These are phyloP conservation scores for Bugula neritina DNA, from an alignment of 2,888 invertebrate genomes.

Conservation along the genomic window DNA sequence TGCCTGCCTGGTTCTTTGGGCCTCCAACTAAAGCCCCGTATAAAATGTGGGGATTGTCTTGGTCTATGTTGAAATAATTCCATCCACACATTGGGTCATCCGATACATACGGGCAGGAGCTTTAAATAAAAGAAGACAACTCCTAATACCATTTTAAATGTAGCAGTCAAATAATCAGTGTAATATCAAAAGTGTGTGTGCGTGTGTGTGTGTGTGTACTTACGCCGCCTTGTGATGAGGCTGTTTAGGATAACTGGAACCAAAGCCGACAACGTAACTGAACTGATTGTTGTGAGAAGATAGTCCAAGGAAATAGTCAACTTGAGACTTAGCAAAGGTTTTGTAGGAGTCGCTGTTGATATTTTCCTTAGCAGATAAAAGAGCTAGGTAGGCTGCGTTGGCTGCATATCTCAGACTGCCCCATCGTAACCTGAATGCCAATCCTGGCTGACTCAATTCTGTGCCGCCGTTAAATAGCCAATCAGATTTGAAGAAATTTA, in stretches of 20 bases:
- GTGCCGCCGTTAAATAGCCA: neutral
- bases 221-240: conserved; percentile 44
- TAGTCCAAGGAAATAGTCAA: conserved; percentile 17
- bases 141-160: neutral
- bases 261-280: conserved; percentile 40
- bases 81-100: conserved; percentile 39
- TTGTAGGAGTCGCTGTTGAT: neutral
- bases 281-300: conserved; percentile 34
- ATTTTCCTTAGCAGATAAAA: neutral
- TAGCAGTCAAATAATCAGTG: neutral
- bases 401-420: neutral
- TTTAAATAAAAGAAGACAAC: neutral
- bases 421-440: neutral
- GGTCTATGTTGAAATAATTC: conserved; percentile 34
- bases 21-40: conserved; percentile 48
- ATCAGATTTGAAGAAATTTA: conserved; percentile 32
- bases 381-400: conserved; percentile 23
- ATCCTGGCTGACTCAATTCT: neutral
- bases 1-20: conserved; percentile 32
- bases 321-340: neutral
- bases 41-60: conserved; percentile 41
- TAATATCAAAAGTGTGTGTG: neutral
- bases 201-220: neutral
- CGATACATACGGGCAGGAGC: conserved; percentile 30
- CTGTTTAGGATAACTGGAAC: conserved; percentile 37